Evolutionary conservation across 92 coral and sea anemone species (phyloP).

Genomic region (Montipora capitata): DNA sequence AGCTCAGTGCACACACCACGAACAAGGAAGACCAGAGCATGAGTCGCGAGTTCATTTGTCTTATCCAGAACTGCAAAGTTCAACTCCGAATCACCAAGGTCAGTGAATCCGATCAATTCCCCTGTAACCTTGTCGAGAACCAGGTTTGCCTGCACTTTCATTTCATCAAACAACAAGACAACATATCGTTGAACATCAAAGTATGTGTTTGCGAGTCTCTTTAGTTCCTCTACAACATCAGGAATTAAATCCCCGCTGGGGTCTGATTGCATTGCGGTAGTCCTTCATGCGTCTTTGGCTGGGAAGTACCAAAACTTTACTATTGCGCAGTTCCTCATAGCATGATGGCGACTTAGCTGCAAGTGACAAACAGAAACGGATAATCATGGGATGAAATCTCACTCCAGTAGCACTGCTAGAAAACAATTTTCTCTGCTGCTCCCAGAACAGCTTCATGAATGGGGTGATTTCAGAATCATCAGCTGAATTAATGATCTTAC

Average conservation of each 20-base stretch:
- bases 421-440: too few relatives aligned
- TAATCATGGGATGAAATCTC: too few relatives aligned
- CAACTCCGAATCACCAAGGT: constrained; percentile 76
- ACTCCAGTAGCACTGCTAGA: too few relatives aligned
- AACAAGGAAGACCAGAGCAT: constrained; percentile 76
- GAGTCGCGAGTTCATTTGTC: constrained; percentile 63
- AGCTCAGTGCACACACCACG: constrained; percentile 81
- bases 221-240: constrained; percentile 41
- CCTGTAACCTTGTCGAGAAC: constrained; percentile 70
- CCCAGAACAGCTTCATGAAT: too few relatives aligned
- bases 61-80: constrained; percentile 69
- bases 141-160: constrained; percentile 71
- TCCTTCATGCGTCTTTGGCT: constrained; percentile 70
- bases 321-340: constrained; percentile 74
- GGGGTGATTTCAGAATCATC: too few relatives aligned
- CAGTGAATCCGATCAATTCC: constrained; percentile 79
- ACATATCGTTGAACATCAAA: constrained; percentile 76
- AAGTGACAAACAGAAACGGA: too few relatives aligned
- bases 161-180: constrained; percentile 77
- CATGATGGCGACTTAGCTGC: too few relatives aligned
- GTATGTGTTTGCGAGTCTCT: constrained; percentile 34
- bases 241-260: too few relatives aligned
- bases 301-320: constrained; percentile 67
- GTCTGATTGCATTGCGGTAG: constrained; percentile 56
- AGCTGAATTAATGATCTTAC: too few relatives aligned